These are phyloP conservation scores for Crotophaga sulcirostris DNA, from an alignment of 2,113 vertebrate genomes.

Conservation along the genomic window DNA sequence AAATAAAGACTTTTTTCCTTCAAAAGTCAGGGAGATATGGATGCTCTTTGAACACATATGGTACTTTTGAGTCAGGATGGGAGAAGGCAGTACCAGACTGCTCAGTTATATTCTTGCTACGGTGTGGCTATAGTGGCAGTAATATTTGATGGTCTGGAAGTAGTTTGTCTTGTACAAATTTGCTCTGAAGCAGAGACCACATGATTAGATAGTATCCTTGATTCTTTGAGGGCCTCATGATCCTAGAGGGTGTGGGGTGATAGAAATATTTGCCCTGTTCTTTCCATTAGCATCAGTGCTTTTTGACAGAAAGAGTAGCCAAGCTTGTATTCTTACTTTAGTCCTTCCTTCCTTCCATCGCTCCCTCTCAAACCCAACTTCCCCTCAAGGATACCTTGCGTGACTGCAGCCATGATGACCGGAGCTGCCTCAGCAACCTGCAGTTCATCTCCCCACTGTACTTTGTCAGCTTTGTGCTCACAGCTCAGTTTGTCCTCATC, in stretches of 20 bases:
- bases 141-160: neutral
- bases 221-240: neutral
- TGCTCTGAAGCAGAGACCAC: neutral
- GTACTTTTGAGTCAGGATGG: neutral
- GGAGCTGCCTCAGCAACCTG: slow-evolving; percentile 93
- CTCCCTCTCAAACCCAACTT: slow-evolving; percentile 19
- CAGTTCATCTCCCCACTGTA: slow-evolving; percentile 95
- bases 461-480: slow-evolving; percentile 99
- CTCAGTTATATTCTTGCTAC: neutral
- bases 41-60: neutral
- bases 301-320: neutral
- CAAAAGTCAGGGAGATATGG: neutral
- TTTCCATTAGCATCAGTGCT: neutral
- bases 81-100: neutral
- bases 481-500: slow-evolving; percentile 99
- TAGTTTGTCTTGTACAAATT: neutral
- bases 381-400: slow-evolving; percentile 90
- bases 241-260: neutral
- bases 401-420: slow-evolving; percentile 92
- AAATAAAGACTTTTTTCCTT: neutral
- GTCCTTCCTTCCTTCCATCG: slow-evolving; percentile 28
- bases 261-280: neutral
- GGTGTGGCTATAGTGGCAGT: neutral
- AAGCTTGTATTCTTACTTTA: slow-evolving; percentile 24
- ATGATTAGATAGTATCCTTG: neutral